Conservation (phyloP, 2,113 vertebrate genomes). For the Tor tambroides region DNA sequence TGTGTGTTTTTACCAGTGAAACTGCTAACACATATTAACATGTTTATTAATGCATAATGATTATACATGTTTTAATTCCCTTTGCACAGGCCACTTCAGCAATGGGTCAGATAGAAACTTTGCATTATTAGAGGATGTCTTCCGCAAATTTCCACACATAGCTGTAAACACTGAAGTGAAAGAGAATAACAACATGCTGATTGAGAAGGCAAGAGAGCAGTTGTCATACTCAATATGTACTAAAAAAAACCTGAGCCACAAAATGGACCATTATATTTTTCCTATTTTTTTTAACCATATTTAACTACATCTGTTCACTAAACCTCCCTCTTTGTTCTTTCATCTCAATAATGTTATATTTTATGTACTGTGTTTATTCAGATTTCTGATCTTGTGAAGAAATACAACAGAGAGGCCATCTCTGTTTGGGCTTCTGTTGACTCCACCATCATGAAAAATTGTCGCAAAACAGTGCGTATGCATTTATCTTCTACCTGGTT, state of each 20-base stretch:
- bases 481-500: neutral
- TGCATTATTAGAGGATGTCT: constrained; percentile 80
- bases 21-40: neutral
- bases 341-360: neutral
- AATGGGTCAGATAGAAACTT: constrained; percentile 79
- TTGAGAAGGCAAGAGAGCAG: constrained; percentile 73
- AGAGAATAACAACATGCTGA: constrained; percentile 74
- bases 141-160: constrained; percentile 75
- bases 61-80: neutral
- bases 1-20: constrained; percentile 43
- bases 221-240: neutral
- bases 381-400: constrained; percentile 78
- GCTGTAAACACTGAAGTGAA: constrained; percentile 86
- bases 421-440: constrained; percentile 82
- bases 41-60: neutral
- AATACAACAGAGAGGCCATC: constrained; percentile 75
- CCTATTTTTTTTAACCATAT: neutral
- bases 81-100: constrained; percentile 74
- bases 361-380: constrained; percentile 50
- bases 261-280: neutral
- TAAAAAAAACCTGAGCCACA: neutral
- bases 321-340: neutral
- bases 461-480: constrained; percentile 71
- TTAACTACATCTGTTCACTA: neutral
- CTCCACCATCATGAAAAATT: constrained; percentile 75